Conservation (phyloP, 1,140 invertebrate species). For the Lepidurus packardi region DNA sequence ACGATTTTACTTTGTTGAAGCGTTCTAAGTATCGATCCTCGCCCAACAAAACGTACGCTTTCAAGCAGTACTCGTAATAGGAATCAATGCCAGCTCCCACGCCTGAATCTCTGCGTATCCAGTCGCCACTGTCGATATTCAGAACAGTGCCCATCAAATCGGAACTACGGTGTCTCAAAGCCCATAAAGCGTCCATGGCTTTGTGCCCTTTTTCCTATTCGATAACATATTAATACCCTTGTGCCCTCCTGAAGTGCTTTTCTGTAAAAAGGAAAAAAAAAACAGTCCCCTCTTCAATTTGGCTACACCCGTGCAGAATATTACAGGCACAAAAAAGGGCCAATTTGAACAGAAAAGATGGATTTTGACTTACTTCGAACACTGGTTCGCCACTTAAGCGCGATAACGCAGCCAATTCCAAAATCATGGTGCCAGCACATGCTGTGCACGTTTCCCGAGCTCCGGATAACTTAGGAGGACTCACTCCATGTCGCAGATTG, state of each 20-base stretch:
- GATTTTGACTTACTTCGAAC: constrained; percentile 63
- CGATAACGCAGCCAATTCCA: constrained; percentile 94
- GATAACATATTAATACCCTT: constrained; percentile 29
- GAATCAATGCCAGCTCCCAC: constrained; percentile 99
- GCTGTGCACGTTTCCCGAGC: constrained; percentile 91
- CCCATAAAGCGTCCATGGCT: constrained; percentile 96
- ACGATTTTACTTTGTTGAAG: constrained; percentile 69
- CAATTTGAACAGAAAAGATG: neutral
- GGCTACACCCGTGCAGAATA: neutral
- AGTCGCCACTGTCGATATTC: constrained; percentile 95
- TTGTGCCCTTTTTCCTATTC: constrained; percentile 77
- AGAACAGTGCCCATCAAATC: constrained; percentile 91
- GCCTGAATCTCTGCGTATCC: constrained; percentile 90
- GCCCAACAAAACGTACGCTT: constrained; percentile 69
- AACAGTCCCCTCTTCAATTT: too few species aligned
- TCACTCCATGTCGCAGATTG: constrained; percentile 83
- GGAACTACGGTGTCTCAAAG: constrained; percentile 80
- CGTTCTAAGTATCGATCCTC: constrained; percentile 84
- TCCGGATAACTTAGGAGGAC: constrained; percentile 63
- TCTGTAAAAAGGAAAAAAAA: neutral
- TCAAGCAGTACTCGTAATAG: constrained; percentile 97
- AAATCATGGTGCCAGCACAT: constrained; percentile 95
- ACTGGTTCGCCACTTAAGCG: constrained; percentile 84
- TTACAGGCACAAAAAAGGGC: neutral
- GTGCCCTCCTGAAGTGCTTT: neutral